Base-by-base conservation (phyloP, 2,113 vertebrate species). In the Romanogobio albipinnatus region DNA sequence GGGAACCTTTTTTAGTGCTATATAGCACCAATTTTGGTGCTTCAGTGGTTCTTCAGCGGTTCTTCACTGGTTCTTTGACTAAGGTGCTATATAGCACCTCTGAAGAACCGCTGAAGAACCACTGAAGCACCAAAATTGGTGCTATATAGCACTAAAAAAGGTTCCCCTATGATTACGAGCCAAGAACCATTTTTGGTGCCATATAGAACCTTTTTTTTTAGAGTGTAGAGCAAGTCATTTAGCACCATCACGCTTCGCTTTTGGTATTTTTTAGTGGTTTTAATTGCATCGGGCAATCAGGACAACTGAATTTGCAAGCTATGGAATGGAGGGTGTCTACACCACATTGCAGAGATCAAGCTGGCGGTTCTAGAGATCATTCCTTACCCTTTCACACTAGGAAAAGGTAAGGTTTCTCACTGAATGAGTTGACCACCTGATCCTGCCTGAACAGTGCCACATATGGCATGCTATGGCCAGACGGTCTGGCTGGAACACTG, bases 381-480 rank as follows among this genome's bases (percentile, higher is more conserved):
- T 59, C 56, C 19, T 24, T 58, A 39, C 22, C 53, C 76, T 76
- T 79, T 64, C 43, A 10, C 26, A 81, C 29, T 81, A 81, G 43
- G 36, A 9, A 62, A 45, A 66, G 39, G n/a, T 24, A 70, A 58
- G 49, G 22, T 71, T 70, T 82, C 49, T n/a, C 24, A 33, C 7
- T 51, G 59, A 81, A 64, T 8, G 47, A 36, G 36, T 53, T 74
- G 33, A 59, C 36, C 83, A 87, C 87, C 88, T 13, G 87, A 87
- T 88, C 85, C 85, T 76, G 66, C 70, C 89, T 91, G 89, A 87
- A 91, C 88, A 88, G 81, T 91, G 89, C 87, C 93, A 93, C 93
- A 94, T 95, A 93, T 94, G 94, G 92, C 74, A 47, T 39, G 51
- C 77, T 89, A 81, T 49, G 84, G 87, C 91, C 92, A 91, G 92